Evolutionary conservation across 2,797 vertebrate species (phyloP), one percentile per base, ranked within the genome.

Genomic region (Sciurus carolinensis): DNA sequence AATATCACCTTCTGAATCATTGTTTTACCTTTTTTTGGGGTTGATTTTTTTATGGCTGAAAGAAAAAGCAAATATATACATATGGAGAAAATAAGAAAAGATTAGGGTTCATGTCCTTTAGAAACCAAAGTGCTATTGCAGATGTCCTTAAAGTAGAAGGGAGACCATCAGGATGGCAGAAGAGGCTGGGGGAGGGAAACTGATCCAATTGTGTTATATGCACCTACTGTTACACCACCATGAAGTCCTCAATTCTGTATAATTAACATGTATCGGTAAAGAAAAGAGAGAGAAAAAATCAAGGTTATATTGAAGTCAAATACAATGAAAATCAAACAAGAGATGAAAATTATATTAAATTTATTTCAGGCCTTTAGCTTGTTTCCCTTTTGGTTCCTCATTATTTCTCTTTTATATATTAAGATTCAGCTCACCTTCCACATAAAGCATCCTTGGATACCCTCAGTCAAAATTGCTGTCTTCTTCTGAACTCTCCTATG

Each of bases 251-350:
- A n/a, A 67, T 67, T 67, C 66, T 67, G 8, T 67, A 67, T 67
- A 67, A 67, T n/a, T 67, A 67, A n/a, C n/a, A 7, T 67, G 15
- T n/a, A n/a, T n/a, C 33, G 15, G 33, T 67, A 67, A 67, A 67
- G 33, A 66, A 66, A 17, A 33, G 30, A 67, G 15, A 67, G 33
- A 67, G 5, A 67, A 66, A 28, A 87, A 90, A 85, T 22, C 33
- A 59, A 50, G 6, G 39, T 93, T 47, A 13, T 30, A 18, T 44
- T 87, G 44, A 96, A 90, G 64, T 96, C 42, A 82, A 91, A 79
- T 50, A 75, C 77, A 10, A 69, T 50, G 14, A 82, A 44, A 69
- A n/a, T 47, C 73, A 72, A 94, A 42, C 28, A 94, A 86, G 5
- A 6, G 1, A 77, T 39, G 8, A 42, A 71, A n/a, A 50, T 10